Evolutionary conservation across 2,797 vertebrate genomes (phyloP), one percentile per base, ranked within the genome.

Genomic region (Acipenser oxyrinchus): DNA sequence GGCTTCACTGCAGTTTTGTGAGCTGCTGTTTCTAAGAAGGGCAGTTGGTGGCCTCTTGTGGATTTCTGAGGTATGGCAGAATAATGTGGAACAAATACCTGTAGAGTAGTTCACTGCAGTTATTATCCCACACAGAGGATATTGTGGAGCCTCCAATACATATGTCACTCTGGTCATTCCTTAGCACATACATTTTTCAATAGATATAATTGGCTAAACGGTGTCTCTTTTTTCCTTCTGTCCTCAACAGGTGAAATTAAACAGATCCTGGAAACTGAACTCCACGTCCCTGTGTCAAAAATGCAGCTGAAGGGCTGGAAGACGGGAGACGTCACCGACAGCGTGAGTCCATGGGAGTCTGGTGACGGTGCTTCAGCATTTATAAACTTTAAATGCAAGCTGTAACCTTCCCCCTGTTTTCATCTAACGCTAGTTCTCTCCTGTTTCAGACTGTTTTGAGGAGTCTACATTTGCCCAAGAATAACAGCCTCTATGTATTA

Each of bases 301-400:
- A 98, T 99, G 96, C 92, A 97, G 76, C 90, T 99, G 76, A 98
- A 97, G 81, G 97, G 97, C 70, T 99, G 97, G 97, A 99, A 99
- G 87, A 93, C 88, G 73, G 94, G 94, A 75, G 97, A 99, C 63
- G 90, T 98, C 70, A 94, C 95, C 67, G 96, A 99, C 75, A 95
- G 89, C 81, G 96, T 99, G 83, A 98, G 96, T 95, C 77, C 10
- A 11, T 37, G 37, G 37, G 37, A 37, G 37, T 37, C 37, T 37
- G 37, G 37, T 37, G 37, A 37, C 37, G 37, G 37, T 5, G 37
- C 37, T 37, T 37, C 37, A 37, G 37, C 37, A 37, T 37, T 5
- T 37, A 37, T 37, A 37, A 37, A 37, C 37, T 37, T 37, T 37
- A 37, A 37, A 37, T 4, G 37, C 37, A 37, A 37, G 37, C 37